Evolutionary conservation across 2,113 vertebrate species (phyloP), one percentile per base, ranked within the genome.

Genomic region (Dasyprocta punctata): DNA sequence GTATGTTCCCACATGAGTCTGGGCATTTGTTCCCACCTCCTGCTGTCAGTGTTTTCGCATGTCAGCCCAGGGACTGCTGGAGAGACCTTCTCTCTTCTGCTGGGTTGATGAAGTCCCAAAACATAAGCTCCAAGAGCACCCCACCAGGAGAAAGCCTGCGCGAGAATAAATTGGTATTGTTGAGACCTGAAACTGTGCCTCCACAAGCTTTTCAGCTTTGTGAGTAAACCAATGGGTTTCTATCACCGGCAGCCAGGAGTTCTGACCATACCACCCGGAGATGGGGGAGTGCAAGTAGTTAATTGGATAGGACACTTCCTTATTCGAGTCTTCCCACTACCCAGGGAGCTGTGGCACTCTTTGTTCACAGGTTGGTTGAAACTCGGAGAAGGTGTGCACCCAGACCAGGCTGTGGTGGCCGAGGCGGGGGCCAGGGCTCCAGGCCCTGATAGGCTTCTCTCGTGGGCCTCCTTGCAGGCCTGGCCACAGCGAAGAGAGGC

Each of bases 391-490:
- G 26, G 33, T 12, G 1, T 7, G 17, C 11, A 26, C 16, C 11
- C 24, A 28, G 30, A 7, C 56, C 38, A 17, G 69, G 56, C 19
- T 36, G 28, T 26, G 17, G 0, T 0, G 41, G 47, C n/a, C 3
- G 54, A 49, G 44, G 30, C 2, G 33, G 38, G 9, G 17, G 8
- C 63, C 1, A 17, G 61, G 20, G 47, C 19, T 47, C 52, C 3
- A 0, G 3, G 22, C 33, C 26, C 10, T 0, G 3, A 5, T 0
- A 56, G 7, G 54, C 30, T 47, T 44, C 85, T 69, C 38, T 77
- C 0, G 0, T 0, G 73, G 71, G 75, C 49, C 24, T 49, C 28
- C 44, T 26, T 22, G 19, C 56, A 2, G 17, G 36, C 49, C 41
- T n/a, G n/a, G 89, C 58, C 8, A 44, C 41, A n/a, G 56, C 17